Evolutionary conservation across 2,888 invertebrate genomes (phyloP), one percentile per base, ranked within the genome.

Genomic region (Pseudococcus viburni): DNA sequence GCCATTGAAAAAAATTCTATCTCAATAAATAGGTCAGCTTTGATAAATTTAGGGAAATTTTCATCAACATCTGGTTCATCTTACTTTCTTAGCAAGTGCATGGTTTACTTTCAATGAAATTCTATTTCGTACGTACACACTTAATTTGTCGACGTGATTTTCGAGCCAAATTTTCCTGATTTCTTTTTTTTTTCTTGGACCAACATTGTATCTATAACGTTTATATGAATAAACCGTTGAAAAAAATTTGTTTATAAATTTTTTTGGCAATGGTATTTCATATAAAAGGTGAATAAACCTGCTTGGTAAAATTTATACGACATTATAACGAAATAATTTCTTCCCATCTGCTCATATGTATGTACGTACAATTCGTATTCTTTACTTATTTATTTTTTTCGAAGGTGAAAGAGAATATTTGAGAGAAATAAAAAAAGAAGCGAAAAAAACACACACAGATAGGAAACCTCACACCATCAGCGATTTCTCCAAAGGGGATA

Each of bases 401-500:
- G n/a, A 73, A 73, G 73, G 73, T 26, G 73, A 73, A 73, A 33
- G 73, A 73, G 1, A n/a, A 55, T 55, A 46, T 51, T 42, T 42
- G 5, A 51, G 19, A 0, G 22, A 15, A 55, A 55, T 55, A 55
- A 55, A 55, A n/a, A 55, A 55, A 33, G 3, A 51, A 15, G 51
- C 0, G 12, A 51, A 68, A 68, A 22, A 68, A 68, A 68, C 1
- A 15, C 73, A 11, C 11, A 22, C 19, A 26, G 8, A 73, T 11
- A 11, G 11, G 19, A 73, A 26, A 73, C 73, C 73, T 55, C 55
- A 55, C 55, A 73, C 26, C 15, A 73, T 12, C 15, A 55, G n/a
- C 55, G 55, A 55, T 55, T 55, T 55, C 55, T 55, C 55, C 55
- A n/a, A 55, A 55, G 55, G 55, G 55, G 7, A 55, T 55, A 55